Conservation (phyloP, 2,113 vertebrate genomes). For the Syngnathoides biaculeatus region DNA sequence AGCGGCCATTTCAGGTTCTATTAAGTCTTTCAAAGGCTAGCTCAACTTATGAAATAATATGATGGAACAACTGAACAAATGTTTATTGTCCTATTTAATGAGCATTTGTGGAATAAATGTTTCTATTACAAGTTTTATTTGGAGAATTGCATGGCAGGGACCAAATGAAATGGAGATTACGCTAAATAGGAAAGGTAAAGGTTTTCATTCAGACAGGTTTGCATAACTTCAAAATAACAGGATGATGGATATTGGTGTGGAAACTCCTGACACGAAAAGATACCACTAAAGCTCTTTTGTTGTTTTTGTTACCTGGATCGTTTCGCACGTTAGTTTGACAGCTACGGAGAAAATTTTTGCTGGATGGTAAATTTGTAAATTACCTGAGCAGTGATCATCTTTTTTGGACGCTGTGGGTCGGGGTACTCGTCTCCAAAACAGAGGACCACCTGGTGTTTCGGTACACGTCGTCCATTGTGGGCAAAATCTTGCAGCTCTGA, state of each 20-base stretch:
- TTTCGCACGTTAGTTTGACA: background rate
- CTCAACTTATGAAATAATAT: background rate
- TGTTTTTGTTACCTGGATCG: background rate
- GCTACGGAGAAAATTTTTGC: background rate
- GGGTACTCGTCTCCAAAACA: constrained; percentile 97
- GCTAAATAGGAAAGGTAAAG: too few species aligned
- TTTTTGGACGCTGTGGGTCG: constrained; percentile 86
- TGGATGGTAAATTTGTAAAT: background rate
- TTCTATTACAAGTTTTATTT: too few species aligned
- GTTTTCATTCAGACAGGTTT: too few species aligned
- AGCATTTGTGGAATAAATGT: too few species aligned
- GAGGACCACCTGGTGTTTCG: constrained; percentile 85
- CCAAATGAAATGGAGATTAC: too few species aligned
- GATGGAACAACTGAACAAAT: background rate
- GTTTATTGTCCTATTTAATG: background rate
- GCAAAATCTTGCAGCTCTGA: constrained; percentile 89
- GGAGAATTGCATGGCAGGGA: too few species aligned
- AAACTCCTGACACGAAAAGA: background rate
- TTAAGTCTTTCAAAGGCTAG: background rate
- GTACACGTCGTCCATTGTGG: constrained; percentile 83
- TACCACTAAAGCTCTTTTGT: background rate
- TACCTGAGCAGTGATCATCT: constrained; percentile 95
- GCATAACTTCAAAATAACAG: background rate
- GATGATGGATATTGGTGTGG: background rate
- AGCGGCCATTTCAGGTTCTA: too few species aligned